Evolutionary conservation across 2,113 vertebrate species (phyloP), one percentile per base, ranked within the genome.

Genomic region (Chloropsis cyanopogon): DNA sequence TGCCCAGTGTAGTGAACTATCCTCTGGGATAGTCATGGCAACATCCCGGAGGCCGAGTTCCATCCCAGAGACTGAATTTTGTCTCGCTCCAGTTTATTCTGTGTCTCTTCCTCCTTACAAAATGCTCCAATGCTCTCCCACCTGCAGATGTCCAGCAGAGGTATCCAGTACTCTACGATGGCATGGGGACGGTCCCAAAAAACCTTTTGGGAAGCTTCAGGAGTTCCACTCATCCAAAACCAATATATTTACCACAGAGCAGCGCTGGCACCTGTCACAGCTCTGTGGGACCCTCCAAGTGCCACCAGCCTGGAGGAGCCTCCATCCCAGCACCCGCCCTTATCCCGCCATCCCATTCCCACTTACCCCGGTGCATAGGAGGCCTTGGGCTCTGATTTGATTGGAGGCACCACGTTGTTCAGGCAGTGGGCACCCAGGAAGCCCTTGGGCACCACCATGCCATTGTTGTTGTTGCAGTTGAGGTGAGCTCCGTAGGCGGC

Each of bases 341-440:
- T 2, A 6, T 46, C 44, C 61, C 66, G 3, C 35, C 81, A 28
- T 10, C 64, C 63, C 50, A 7, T 10, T 73, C 83, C 85, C 92
- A 94, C 98, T 98, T 93, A 99, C 99, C 99, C 99, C 18, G 99
- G 98, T 93, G 99, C 98, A 95, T 99, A 99, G 96, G 99, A 98
- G 82, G 98, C 98, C 94, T 99, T 98, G 96, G 99, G 98, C 90
- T 99, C 99, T 7, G 98, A 98, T 95, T 99, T 99, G 98, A 99
- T 97, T 93, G 99, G 98, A 80, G 98, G 98, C 29, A 94, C 97
- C 66, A 95, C 92, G 92, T 31, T 98, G 96, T 10, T 96, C 87
- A 98, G 97, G 97, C 98, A 99, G 83, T 96, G 96, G n/a, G 88
- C 57, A 0, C 95, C 96, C 77, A 98, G 97, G 97, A 99, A 99